Percentiles rank a stretch among this genome's conserved stretches.
Evolutionary conservation across 2,797 vertebrate species (phyloP).

Genomic region (Scyliorhinus canicula): DNA sequence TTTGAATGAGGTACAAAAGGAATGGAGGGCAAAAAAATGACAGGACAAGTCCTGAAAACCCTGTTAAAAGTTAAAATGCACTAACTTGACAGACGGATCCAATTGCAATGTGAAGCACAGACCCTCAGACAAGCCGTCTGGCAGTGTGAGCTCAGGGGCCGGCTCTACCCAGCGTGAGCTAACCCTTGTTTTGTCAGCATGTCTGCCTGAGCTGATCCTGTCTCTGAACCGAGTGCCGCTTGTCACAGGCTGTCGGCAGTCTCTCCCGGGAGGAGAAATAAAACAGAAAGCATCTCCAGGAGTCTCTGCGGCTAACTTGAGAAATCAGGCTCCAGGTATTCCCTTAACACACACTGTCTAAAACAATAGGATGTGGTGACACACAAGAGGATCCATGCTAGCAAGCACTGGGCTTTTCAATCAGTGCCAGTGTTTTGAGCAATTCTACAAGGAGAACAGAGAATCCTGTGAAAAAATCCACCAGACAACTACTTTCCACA

Average conservation of each 20-base stretch:
- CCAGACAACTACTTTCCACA: neutral
- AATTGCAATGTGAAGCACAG: neutral
- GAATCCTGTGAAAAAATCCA: neutral
- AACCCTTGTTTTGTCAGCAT: conserved; percentile 4
- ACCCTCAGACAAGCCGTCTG: neutral
- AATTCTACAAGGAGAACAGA: neutral
- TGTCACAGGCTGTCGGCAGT: neutral
- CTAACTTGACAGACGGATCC: neutral
- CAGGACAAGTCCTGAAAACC: neutral
- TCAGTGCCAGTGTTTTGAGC: neutral
- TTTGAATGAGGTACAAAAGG: neutral
- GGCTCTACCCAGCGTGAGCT: neutral
- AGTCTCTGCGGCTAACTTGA: neutral
- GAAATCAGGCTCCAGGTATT: neutral
- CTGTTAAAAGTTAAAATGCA: neutral
- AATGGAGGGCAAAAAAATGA: neutral
- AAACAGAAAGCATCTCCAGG: neutral
- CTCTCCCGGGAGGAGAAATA: neutral
- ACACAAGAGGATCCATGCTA: neutral
- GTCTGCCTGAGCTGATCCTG: neutral
- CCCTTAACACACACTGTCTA: neutral
- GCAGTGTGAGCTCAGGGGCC: neutral
- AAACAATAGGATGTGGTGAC: neutral
- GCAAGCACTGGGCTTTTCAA: neutral
- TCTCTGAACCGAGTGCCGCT: neutral